Evolutionary conservation across 2,113 vertebrate species (phyloP), one percentile per base, ranked within the genome.

Genomic region (Barbus barbus): DNA sequence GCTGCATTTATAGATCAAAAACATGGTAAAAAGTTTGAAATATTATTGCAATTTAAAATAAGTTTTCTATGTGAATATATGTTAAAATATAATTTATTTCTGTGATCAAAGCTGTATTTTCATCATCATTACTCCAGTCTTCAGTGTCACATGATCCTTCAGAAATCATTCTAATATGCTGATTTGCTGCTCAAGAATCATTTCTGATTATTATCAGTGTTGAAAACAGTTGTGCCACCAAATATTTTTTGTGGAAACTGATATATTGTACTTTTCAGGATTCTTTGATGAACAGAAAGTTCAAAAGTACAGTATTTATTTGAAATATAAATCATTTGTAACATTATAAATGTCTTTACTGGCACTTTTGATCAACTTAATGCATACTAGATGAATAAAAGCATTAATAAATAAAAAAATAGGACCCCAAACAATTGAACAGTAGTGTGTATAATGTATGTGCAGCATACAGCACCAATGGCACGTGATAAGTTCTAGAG

Each of bases 401-500:
- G 14, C 14, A 38, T n/a, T n/a, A n/a, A n/a, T n/a, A n/a, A n/a
- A n/a, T n/a, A n/a, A n/a, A n/a, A n/a, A n/a, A n/a, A n/a, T n/a
- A n/a, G n/a, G n/a, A 22, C 53, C 53, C 20, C 20, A 56, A 22
- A 22, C 1, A 16, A 20, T 56, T 56, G 20, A 53, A 22, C 20
- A 56, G 20, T 8, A 56, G 53, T n/a, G 53, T 58, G 4, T 9
- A 58, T 58, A 3, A 56, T 56, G 20, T 56, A 56, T 56, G 4
- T 9, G 22, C 53, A 58, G 53, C 38, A 51, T 41, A 12, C 44
- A 58, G 14, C 28, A 38, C n/a, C 74, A 24, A 75, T 14, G 86
- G 77, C 56, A 75, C 44, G 84, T 36, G 78, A 85, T 36, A 38
- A 65, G 84, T 60, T 44, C 84, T 1, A 58, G 53, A 58, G 53